These are phyloP conservation scores for Trematocara unimaculatum DNA, from an alignment of 2,113 vertebrate species.

Conservation along the genomic window DNA sequence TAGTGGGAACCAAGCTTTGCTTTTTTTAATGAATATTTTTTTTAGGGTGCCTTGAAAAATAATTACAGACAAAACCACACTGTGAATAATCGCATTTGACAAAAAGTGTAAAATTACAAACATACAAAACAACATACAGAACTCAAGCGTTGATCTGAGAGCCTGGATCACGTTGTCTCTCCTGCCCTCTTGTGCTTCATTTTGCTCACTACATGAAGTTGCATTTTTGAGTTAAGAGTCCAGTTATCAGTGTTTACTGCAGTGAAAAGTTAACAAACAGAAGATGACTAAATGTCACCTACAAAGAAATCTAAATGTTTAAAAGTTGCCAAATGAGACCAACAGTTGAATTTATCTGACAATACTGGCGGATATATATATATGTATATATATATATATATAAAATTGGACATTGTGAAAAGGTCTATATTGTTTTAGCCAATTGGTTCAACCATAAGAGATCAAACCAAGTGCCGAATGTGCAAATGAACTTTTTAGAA, in stretches of 20 bases:
- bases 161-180: not conserved
- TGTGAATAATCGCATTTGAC: not conserved
- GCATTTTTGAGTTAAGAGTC: not conserved
- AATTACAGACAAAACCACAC: not conserved
- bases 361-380: not conserved
- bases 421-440: not conserved
- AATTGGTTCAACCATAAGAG: not conserved
- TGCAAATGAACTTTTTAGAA: not conserved
- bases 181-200: constrained; percentile 43
- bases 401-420: not conserved
- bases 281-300: not conserved
- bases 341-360: not conserved
- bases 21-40: not conserved
- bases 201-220: constrained; percentile 13
- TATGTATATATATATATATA: not conserved
- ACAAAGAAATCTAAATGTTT: not conserved
- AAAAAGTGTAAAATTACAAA: not conserved
- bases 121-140: not conserved
- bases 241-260: not conserved
- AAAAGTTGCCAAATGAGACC: not conserved
- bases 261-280: not conserved
- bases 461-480: not conserved
- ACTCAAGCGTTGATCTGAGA: not conserved
- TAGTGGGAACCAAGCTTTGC: not conserved
- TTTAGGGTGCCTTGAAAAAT: not conserved